A percentile compares a stretch with the other conserved stretches of the same genome.
Evolutionary conservation across 92 coral and sea anemone species (phyloP).

Genomic region (Zoanthus sansibaricus): DNA sequence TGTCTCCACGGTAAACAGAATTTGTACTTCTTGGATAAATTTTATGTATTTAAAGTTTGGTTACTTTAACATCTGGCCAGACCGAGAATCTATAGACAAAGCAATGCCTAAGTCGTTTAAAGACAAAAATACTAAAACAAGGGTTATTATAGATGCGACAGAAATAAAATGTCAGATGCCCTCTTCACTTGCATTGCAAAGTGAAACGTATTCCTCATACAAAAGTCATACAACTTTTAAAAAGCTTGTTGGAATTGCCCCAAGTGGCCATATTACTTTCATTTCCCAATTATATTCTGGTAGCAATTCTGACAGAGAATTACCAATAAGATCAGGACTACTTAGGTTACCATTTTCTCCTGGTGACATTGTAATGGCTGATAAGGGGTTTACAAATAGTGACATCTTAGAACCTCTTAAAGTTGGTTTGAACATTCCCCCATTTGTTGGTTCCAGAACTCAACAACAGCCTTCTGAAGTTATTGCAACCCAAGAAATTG

Average conservation of each 20-base stretch:
- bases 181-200: constrained; percentile 59
- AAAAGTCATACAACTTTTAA: constrained; percentile 61
- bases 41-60: constrained; percentile 50
- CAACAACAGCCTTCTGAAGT: constrained; percentile 49
- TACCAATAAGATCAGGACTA: constrained; percentile 41
- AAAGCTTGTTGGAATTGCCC: constrained; percentile 66
- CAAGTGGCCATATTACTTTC: constrained; percentile 59
- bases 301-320: constrained; percentile 36
- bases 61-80: constrained; percentile 43
- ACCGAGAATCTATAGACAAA: constrained; percentile 22
- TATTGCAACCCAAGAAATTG: constrained; percentile 54
- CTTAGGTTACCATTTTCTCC: constrained; percentile 43
- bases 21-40: constrained; percentile 55
- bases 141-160: constrained; percentile 53
- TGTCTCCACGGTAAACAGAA: constrained; percentile 45
- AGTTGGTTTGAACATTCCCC: constrained; percentile 48
- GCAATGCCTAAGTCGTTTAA: constrained; percentile 46
- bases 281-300: constrained; percentile 61
- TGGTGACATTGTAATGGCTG: constrained; percentile 32
- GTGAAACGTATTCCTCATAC: constrained; percentile 54
- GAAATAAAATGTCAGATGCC: constrained; percentile 52
- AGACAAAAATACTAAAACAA: constrained; percentile 41
- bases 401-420: constrained; percentile 32
- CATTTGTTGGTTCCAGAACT: constrained; percentile 42
- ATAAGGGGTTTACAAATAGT: background rate